A percentile compares a stretch with the other conserved stretches of the same genome.
These are phyloP conservation scores for Ibidorhyncha struthersii DNA, from an alignment of 2,113 vertebrate species.

Conservation along the genomic window DNA sequence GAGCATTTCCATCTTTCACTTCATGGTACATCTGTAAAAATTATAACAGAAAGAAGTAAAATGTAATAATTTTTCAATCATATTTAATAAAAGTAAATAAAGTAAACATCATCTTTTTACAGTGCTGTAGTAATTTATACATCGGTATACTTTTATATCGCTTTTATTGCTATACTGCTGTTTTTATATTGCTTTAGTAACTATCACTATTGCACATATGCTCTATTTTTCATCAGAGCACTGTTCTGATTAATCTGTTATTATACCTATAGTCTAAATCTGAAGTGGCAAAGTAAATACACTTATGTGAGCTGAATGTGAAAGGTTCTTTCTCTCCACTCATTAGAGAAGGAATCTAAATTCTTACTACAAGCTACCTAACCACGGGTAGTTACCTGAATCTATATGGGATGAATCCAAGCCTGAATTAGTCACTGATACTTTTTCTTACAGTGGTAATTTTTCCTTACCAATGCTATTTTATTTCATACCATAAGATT, in stretches of 20 bases:
- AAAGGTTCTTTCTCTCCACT: not conserved
- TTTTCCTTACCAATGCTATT: not conserved
- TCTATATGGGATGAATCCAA: not conserved
- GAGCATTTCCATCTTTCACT: slow-evolving; percentile 71
- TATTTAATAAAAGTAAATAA: not conserved
- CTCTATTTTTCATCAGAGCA: not conserved
- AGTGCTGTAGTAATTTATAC: not conserved
- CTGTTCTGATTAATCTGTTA: not conserved
- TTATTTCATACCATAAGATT: not conserved
- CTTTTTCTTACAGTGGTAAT: not conserved
- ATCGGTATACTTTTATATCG: not conserved
- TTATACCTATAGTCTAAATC: not conserved
- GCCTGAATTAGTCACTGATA: not conserved
- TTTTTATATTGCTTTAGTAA: not conserved
- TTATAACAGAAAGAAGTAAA: not conserved
- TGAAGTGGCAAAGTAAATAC: not conserved
- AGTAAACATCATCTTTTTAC: not conserved
- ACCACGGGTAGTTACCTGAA: not conserved
- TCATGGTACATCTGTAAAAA: slow-evolving; percentile 86
- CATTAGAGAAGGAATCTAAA: not conserved
- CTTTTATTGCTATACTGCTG: not conserved
- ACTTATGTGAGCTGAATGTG: not conserved
- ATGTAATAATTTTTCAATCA: not conserved
- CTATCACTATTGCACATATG: not conserved
- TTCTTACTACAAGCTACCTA: not conserved